A percentile compares a stretch with the other conserved stretches of the same genome.
phyloP scores from a whole-genome alignment of 2,888 invertebrate species.

The Ophion slaviceki region DNA sequence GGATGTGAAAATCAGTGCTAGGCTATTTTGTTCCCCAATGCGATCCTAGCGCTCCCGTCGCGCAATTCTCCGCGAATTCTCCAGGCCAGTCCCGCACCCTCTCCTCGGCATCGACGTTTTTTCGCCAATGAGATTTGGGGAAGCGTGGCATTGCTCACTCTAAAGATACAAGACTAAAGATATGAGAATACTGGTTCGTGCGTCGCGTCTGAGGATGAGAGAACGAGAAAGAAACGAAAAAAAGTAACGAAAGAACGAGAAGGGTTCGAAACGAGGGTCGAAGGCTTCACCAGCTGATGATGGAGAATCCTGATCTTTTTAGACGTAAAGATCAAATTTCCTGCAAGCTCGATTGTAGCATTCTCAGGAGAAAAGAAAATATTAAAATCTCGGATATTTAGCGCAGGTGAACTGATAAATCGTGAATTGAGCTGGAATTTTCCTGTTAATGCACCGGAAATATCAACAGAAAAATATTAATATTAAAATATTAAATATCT shows the following conservation, averaged over 20 bases:
- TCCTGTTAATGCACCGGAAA: too few species aligned
- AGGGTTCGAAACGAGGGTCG: background rate
- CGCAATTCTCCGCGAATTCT: conserved; percentile 64
- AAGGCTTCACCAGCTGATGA: too few species aligned
- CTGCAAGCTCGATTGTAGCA: too few species aligned
- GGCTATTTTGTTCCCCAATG: conserved; percentile 78
- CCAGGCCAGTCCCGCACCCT: conserved; percentile 10
- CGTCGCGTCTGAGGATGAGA: conserved; percentile 26
- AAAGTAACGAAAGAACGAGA: background rate
- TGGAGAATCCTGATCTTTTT: too few species aligned
- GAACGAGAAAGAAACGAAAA: background rate
- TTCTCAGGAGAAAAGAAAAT: too few species aligned
- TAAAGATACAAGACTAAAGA: conserved; percentile 65
- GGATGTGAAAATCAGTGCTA: conserved; percentile 68
- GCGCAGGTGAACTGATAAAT: too few species aligned
- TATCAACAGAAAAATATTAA: too few species aligned
- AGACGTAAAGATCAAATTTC: too few species aligned
- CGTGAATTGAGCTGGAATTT: too few species aligned
- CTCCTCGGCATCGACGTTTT: conserved; percentile 33
- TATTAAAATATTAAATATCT: too few species aligned
- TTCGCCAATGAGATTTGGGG: conserved; percentile 64
- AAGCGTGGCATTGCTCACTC: conserved; percentile 74
- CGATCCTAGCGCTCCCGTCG: conserved; percentile 73
- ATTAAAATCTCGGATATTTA: too few species aligned
- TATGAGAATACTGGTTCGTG: conserved; percentile 56